Percentiles rank a stretch among this genome's conserved stretches.
Evolutionary conservation across 2,797 vertebrate species (phyloP).

Genomic region (Pyrocephalus nanus): DNA sequence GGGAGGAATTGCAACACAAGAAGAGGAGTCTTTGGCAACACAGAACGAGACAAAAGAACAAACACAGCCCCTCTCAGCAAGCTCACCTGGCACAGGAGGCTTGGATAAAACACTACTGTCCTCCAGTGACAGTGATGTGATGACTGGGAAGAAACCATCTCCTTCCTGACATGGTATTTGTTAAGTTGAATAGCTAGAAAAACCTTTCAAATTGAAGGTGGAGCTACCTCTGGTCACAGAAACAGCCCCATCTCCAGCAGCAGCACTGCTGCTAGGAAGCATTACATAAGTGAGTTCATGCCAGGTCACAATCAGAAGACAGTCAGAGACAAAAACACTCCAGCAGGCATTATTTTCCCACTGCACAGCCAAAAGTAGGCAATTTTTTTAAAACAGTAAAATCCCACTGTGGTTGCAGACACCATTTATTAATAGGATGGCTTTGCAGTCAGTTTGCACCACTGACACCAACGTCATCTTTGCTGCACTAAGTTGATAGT

Average conservation of each 20-base stretch:
- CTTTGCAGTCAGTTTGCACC: background rate
- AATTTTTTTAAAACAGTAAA: background rate
- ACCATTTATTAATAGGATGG: background rate
- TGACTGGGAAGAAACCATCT: background rate
- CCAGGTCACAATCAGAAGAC: constrained; percentile 14
- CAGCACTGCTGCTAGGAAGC: constrained; percentile 5
- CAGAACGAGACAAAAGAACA: background rate
- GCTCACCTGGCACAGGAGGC: background rate
- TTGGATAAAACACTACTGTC: background rate
- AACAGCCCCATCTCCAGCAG: background rate
- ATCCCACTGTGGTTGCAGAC: background rate
- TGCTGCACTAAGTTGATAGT: background rate
- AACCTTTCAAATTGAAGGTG: background rate
- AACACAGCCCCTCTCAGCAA: background rate
- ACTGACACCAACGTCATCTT: background rate
- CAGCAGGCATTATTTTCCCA: constrained; percentile 12
- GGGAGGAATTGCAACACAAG: background rate
- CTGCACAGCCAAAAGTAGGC: background rate
- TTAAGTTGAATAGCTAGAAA: background rate
- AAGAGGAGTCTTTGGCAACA: background rate
- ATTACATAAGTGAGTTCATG: constrained; percentile 48
- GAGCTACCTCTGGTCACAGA: background rate
- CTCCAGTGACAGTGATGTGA: background rate
- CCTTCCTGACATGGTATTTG: background rate
- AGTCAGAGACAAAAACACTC: constrained; percentile 39